Percentiles rank a stretch among this genome's conserved stretches.
Conservation (phyloP, 1,140 invertebrate genomes). For the Drosophila oshimai region DNA sequence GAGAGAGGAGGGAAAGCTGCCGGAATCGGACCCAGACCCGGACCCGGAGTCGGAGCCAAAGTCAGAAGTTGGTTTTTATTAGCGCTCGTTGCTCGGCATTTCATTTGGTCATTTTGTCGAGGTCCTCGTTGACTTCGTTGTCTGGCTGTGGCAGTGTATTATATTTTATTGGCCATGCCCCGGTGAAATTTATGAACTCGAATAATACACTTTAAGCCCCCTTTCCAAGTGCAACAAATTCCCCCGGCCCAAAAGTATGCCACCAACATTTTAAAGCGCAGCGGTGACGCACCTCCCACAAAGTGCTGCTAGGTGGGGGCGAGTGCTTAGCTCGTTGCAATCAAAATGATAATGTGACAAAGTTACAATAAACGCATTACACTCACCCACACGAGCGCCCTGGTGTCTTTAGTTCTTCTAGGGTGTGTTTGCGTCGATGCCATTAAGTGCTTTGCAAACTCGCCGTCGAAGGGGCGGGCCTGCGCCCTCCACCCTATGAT, state of each 20-base stretch:
- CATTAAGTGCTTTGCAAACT: too few relatives aligned
- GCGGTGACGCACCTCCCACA: neutral
- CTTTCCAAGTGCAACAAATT: constrained; percentile 28
- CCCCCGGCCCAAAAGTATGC: constrained; percentile 6
- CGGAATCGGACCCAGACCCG: neutral
- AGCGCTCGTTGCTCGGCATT: constrained; percentile 47
- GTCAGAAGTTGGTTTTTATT: constrained; percentile 65
- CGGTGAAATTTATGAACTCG: constrained; percentile 14
- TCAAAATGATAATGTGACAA: neutral
- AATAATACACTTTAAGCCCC: constrained; percentile 31
- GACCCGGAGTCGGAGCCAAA: neutral
- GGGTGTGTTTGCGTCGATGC: neutral
- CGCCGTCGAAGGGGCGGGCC: too few relatives aligned
- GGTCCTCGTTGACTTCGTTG: constrained; percentile 19
- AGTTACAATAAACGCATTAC: neutral
- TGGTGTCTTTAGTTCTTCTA: too few relatives aligned
- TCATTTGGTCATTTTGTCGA: constrained; percentile 53
- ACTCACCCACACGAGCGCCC: neutral
- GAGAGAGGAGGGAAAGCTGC: too few relatives aligned
- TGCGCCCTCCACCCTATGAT: too few relatives aligned
- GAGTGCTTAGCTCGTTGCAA: too few relatives aligned
- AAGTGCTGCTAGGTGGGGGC: too few relatives aligned
- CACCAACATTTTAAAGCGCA: neutral
- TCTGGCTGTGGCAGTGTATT: constrained; percentile 61
- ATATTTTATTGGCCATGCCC: constrained; percentile 64